These are phyloP conservation scores for Cryptoprocta ferox DNA, from an alignment of 2,797 vertebrate species.

Conservation along the genomic window DNA sequence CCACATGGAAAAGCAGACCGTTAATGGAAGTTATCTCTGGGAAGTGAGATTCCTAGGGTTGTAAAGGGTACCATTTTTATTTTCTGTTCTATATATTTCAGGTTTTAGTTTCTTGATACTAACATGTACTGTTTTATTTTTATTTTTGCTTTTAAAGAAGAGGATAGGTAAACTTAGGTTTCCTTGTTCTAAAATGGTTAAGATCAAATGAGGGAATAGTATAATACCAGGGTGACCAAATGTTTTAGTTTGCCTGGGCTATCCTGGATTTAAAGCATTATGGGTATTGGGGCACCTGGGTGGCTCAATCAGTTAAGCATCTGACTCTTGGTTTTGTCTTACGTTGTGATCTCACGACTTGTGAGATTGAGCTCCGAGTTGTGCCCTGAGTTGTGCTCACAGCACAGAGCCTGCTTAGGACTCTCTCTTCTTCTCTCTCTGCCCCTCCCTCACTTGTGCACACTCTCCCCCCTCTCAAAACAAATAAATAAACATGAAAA, in stretches of 20 bases:
- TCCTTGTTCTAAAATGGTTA: background rate
- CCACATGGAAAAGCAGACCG: background rate
- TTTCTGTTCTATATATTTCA: background rate
- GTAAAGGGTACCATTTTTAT: background rate
- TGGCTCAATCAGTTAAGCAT: too few species aligned
- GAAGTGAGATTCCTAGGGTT: background rate
- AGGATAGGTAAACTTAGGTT: background rate
- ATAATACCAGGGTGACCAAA: background rate
- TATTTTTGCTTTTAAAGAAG: slow-evolving; percentile 34
- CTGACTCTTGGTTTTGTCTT: too few species aligned
- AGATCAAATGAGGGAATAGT: background rate
- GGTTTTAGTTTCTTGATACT: background rate
- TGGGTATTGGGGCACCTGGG: background rate
- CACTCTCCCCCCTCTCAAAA: too few species aligned
- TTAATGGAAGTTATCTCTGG: background rate
- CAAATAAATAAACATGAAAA: too few species aligned
- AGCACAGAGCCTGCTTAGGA: too few species aligned
- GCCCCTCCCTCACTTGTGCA: too few species aligned
- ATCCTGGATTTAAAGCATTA: background rate
- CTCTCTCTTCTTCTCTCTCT: too few species aligned
- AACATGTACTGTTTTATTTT: background rate
- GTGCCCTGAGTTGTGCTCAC: too few species aligned
- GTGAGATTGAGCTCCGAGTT: too few species aligned
- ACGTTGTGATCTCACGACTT: too few species aligned
- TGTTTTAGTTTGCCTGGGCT: background rate